Evolutionary conservation across 2,797 vertebrate species (phyloP), one percentile per base, ranked within the genome.

Genomic region (Gymnoscopelus microlampas): DNA sequence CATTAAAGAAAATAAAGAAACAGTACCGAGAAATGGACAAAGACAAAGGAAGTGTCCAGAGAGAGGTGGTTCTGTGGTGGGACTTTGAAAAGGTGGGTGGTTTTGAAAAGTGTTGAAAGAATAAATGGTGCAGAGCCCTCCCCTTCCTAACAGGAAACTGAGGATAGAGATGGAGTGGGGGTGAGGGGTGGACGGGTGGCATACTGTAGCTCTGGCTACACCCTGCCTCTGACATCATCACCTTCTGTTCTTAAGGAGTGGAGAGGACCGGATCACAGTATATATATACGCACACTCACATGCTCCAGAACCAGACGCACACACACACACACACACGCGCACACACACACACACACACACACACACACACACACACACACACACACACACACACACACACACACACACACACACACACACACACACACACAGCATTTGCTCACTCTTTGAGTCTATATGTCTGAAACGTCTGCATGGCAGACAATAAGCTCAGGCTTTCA

Each of bases 121-220:
- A 79, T 73, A 78, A 70, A 1, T 0, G 4, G 14, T 62, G 62
- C 74, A 2, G 11, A 77, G 76, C 68, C 78, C 61, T 83, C 73
- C 77, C 60, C 79, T 86, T 83, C 80, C 78, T 81, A 60, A 70
- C 9, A 73, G 79, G 76, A 85, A 84, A 67, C 69, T 62, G 55
- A 71, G 73, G 60, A 64, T 26, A 58, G 76, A 39, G 79, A 60
- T 74, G 55, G 70, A 81, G 68, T 57, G 32, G 60, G 53, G 66
- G 39, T 9, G 39, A 10, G 39, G 39, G 9, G 39, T 0, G 39
- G 39, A 10, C 1, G 39, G 39, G 39, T 44, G 39, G 39, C 39
- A 44, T 7, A 19, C 55, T 60, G 47, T 44, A 62, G 72, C 70
- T 85, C 55, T 65, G 26, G 70, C 58, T 84, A 77, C 80, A 66